Base-by-base conservation (phyloP, 2,113 vertebrate species). In the Cephalopterus ornatus region DNA sequence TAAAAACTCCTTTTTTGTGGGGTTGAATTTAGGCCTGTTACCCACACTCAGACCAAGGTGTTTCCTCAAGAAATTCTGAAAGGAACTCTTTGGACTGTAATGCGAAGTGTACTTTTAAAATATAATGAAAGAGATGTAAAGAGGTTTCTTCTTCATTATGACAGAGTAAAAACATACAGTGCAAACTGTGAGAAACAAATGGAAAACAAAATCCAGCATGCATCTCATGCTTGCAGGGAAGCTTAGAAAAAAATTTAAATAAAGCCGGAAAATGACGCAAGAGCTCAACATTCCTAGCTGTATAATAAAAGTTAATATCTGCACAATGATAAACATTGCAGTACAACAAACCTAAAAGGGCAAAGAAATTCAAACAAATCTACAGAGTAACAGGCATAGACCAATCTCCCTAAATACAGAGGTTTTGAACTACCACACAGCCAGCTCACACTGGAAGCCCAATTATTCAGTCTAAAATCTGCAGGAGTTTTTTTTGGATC, bases 401-500 rank as follows among this genome's bases (percentile, higher is more conserved):
- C 10, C 42, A n/a, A 83, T 20, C 28, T 70, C 74, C 28, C 37
- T 30, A 66, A 75, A 85, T 4, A 85, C 4, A 61, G 18, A 52
- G n/a, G 18, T 63, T 87, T 49, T 66, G 39, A 76, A 77, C 47
- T 44, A 76, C 12, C 44, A 39, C 68, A 26, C 0, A 72, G 62
- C 8, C 74, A 61, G 35, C 41, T 89, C 26, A 30, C 52, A 41
- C 44, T 11, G 44, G 19, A 82, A 89, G 70, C 41, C 61, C 35
- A 52, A 46, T 52, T 44, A 66, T 27, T 66, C 18, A 84, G 37
- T 15, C 9, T 42, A 63, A 89, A 85, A 76, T 17, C 9, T 56
- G 12, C 23, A 88, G 5, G 5, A 5, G 0, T 0, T 0, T 23
- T 9, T 81, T 61, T 73, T 27, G 0, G 6, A 68, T 42, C 4